phyloP scores from a whole-genome alignment of 2,888 invertebrate species.

The Cantharis lateralis region DNA sequence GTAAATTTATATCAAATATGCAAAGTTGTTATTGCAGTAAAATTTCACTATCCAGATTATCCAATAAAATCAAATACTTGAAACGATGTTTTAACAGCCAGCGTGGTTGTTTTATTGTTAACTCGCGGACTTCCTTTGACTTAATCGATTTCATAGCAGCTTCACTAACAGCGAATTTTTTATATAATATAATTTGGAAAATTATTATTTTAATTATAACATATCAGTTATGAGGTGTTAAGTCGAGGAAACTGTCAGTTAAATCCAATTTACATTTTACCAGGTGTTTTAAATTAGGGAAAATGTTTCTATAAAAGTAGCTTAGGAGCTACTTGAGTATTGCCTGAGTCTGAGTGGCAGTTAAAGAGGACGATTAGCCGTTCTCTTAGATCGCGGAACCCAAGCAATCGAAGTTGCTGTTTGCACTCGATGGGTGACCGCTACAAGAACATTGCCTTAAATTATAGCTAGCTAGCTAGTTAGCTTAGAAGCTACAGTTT shows the following conservation, averaged over 20 bases:
- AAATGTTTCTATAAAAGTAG: too few relatives aligned
- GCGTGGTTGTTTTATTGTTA: neutral
- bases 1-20: neutral
- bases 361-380: too few relatives aligned
- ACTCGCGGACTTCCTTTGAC: neutral
- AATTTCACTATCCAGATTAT: neutral
- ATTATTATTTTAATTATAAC: neutral
- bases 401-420: too few relatives aligned
- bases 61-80: neutral
- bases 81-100: neutral
- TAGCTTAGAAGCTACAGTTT: too few relatives aligned
- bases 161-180: too few relatives aligned
- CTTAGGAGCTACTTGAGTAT: too few relatives aligned
- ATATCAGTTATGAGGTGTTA: neutral
- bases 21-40: neutral
- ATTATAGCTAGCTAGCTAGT: too few relatives aligned
- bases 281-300: neutral
- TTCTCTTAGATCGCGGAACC: too few relatives aligned
- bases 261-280: neutral
- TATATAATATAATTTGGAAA: too few relatives aligned
- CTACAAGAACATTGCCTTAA: too few relatives aligned
- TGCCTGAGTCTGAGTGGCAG: too few relatives aligned
- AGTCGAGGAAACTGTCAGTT: neutral
- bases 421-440: too few relatives aligned
- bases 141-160: neutral